Evolutionary conservation across 2,888 invertebrate genomes (phyloP), one percentile per base, ranked within the genome.

Genomic region (Pandemis cinnamomeana): DNA sequence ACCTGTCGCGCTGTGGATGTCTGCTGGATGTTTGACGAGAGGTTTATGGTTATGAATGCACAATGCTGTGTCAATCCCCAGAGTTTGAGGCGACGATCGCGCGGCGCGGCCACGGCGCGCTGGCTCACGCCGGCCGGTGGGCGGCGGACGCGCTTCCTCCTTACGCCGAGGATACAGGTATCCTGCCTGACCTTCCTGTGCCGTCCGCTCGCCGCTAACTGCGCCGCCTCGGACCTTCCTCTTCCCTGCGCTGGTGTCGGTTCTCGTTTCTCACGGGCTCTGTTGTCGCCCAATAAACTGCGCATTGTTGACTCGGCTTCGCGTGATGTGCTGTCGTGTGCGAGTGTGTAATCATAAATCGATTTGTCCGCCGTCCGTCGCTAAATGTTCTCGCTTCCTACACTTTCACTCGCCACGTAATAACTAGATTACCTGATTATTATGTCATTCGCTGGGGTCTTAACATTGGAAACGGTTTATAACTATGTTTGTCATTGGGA

Each of bases 141-240:
- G 80, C 82, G 87, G 81, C 91, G 91, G 92, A 92, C 85, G 91
- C 87, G 85, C 92, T 89, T 93, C 93, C 93, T 93, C 86, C 84
- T 92, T 90, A 92, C 81, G 75, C 77, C 84, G 85, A 87, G 87
- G 88, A 87, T 87, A 86, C 88, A 88, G 88, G 88, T 88, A 89
- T 91, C 90, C 89, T 87, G 86, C 67, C 68, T 72, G 75, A 72
- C 77, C 77, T 77, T 75, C 81, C 81, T 81, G 80, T 74, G 53
- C 36, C 63, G 46, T 72, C 76, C 64, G 71, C 63, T 46, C 48
- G 41, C 51, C 53, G 44, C 69, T 51, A 51, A 51, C 51, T 51
- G 51, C 51, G 51, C 51, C n/a, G 10, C 13, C 42, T 44, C 48
- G 10, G 15, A 15, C 20, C 62, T 51, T 44, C 64, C 46, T 71